phyloP scores from a whole-genome alignment of 2,797 vertebrate species.

The Hydrocynus forskahlii region DNA sequence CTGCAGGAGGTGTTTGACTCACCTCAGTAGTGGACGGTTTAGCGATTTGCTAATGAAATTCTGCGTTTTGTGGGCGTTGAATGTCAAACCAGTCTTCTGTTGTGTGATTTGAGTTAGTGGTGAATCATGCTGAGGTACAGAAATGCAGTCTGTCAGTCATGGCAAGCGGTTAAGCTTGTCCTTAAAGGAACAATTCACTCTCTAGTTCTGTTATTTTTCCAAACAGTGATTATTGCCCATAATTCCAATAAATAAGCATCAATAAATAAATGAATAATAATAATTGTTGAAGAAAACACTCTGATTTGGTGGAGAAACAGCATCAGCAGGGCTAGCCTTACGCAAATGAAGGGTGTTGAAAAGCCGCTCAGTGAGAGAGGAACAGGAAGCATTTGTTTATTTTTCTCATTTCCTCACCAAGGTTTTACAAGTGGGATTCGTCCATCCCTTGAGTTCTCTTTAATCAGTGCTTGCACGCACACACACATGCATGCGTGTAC shows the following conservation, averaged over 20 bases:
- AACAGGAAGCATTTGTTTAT: constrained; percentile 77
- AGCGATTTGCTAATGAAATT: background rate
- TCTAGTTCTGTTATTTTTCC: too few relatives aligned
- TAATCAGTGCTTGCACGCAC: constrained; percentile 44
- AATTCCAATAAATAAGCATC: too few relatives aligned
- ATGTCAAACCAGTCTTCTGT: background rate
- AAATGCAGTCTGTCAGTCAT: background rate
- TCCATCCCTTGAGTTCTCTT: constrained; percentile 60
- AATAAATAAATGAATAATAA: too few relatives aligned
- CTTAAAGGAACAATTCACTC: background rate
- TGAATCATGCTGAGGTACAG: background rate
- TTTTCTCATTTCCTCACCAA: constrained; percentile 15
- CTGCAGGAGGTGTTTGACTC: background rate
- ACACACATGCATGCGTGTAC: background rate
- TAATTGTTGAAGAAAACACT: too few relatives aligned
- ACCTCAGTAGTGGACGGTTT: background rate
- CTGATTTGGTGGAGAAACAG: too few relatives aligned
- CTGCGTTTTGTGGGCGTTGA: background rate
- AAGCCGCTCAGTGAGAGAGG: constrained; percentile 71
- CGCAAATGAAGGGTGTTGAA: constrained; percentile 63
- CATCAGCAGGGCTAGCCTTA: background rate
- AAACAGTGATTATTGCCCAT: too few relatives aligned
- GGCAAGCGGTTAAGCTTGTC: background rate
- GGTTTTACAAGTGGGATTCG: constrained; percentile 74
- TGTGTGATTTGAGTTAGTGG: background rate